phyloP scores from a whole-genome alignment of 2,888 invertebrate species.

The Girardia tigrina region DNA sequence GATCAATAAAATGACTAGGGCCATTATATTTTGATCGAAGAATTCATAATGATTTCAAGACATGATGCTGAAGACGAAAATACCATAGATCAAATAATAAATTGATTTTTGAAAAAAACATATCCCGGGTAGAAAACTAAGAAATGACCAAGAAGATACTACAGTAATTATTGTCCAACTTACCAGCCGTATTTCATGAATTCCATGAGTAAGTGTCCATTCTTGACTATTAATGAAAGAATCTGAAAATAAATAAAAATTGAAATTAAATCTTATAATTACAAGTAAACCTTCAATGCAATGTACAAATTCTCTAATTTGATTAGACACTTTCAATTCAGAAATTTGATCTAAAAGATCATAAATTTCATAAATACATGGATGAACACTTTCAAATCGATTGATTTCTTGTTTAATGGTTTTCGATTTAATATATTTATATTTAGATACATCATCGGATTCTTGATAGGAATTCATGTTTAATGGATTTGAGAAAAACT shows the following conservation, averaged over 20 bases:
- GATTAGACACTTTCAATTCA: constrained; percentile 62
- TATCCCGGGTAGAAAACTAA: no score
- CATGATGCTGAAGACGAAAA: no score
- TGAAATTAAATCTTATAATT: neutral
- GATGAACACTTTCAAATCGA: constrained; percentile 94
- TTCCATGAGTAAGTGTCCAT: constrained; percentile 87
- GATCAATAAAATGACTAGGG: no score
- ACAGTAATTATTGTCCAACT: constrained; percentile 36
- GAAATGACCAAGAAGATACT: no score
- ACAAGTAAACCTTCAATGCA: constrained; percentile 78
- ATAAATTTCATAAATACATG: constrained; percentile 93
- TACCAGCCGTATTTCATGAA: constrained; percentile 72
- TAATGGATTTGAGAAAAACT: neutral
- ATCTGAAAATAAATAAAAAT: constrained; percentile 56
- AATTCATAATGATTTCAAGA: no score
- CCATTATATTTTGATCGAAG: no score
- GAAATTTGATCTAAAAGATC: constrained; percentile 79
- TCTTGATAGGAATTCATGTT: neutral
- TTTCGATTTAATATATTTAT: constrained; percentile 21
- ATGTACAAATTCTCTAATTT: constrained; percentile 91
- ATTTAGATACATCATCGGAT: neutral
- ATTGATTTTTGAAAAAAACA: no score
- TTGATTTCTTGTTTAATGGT: constrained; percentile 64
- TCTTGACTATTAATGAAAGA: constrained; percentile 98
- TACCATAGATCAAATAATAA: no score